Evolutionary conservation across 2,113 vertebrate genomes (phyloP).

Genomic region (Capricornis sumatraensis): DNA sequence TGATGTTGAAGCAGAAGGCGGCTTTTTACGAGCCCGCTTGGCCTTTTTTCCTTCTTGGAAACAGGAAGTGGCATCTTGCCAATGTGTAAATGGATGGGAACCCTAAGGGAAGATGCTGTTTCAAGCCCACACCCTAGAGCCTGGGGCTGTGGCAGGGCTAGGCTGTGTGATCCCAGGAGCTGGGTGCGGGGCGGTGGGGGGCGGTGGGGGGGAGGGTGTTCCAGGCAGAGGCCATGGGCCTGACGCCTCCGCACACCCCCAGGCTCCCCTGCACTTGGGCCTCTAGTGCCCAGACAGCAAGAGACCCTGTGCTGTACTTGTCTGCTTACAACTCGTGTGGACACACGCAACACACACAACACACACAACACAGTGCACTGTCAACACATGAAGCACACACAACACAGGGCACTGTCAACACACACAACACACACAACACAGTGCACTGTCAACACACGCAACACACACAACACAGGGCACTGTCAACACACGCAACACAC

Average conservation of each 20-base stretch:
- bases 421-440: too few relatives aligned
- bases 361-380: too few relatives aligned
- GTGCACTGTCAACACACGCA: too few relatives aligned
- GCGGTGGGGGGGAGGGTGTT: neutral
- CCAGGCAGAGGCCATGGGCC: neutral
- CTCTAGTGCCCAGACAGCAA: neutral
- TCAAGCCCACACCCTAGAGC: neutral
- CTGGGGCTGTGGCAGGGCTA: neutral
- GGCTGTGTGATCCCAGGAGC: neutral
- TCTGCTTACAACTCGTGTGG: too few relatives aligned
- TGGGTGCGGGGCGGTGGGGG: neutral
- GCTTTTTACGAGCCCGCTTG: neutral
- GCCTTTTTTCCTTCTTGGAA: neutral
- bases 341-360: neutral
- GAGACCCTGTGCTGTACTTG: neutral
- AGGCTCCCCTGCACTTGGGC: neutral
- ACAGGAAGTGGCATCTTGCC: slow-evolving; percentile 10
- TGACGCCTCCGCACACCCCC: rapidly evolving
- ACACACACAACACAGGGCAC: too few relatives aligned
- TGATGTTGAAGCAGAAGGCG: neutral
- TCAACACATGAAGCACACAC: rapidly evolving
- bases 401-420: too few relatives aligned
- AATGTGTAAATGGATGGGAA: neutral
- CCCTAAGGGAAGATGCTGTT: neutral
- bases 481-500: too few relatives aligned